Percentiles rank a stretch among this genome's conserved stretches.
Evolutionary conservation across 2,888 invertebrate species (phyloP).

Genomic region (Leucania comma): DNA sequence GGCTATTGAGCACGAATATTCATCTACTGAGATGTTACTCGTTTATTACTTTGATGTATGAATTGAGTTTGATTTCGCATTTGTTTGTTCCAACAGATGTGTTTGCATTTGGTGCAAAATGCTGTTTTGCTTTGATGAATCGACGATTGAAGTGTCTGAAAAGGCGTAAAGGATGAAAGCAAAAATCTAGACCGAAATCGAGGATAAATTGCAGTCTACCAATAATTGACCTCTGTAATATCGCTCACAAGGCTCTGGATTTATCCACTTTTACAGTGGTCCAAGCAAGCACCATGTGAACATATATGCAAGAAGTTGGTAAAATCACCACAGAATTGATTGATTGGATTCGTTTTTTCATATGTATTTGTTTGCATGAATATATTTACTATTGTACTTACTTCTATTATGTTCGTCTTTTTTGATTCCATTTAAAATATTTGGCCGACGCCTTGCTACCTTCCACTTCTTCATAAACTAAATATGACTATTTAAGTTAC

Average conservation of each 20-base stretch:
- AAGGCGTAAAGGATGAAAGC: no score
- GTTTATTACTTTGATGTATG: conserved; percentile 58
- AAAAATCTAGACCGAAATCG: neutral
- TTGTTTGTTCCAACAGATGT: conserved; percentile 18
- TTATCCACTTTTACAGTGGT: no score
- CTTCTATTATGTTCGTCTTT: no score
- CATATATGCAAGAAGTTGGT: no score
- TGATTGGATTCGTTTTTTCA: no score
- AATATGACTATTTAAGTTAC: neutral
- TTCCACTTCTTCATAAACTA: neutral
- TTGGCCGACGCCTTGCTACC: neutral
- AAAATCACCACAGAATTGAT: no score
- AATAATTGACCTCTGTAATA: no score
- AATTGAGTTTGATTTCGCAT: conserved; percentile 38
- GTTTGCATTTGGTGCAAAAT: conserved; percentile 5
- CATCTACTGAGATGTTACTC: conserved; percentile 42
- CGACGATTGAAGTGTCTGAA: conserved; percentile 1
- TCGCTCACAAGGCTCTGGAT: no score
- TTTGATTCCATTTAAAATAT: neutral
- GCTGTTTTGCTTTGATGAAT: conserved; percentile 1
- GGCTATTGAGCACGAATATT: conserved; percentile 42
- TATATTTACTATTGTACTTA: no score
- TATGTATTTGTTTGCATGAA: no score
- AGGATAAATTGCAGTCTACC: no score
- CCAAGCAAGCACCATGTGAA: no score